Base-by-base conservation (phyloP, 2,113 vertebrate genomes). In the Chauna torquata region DNA sequence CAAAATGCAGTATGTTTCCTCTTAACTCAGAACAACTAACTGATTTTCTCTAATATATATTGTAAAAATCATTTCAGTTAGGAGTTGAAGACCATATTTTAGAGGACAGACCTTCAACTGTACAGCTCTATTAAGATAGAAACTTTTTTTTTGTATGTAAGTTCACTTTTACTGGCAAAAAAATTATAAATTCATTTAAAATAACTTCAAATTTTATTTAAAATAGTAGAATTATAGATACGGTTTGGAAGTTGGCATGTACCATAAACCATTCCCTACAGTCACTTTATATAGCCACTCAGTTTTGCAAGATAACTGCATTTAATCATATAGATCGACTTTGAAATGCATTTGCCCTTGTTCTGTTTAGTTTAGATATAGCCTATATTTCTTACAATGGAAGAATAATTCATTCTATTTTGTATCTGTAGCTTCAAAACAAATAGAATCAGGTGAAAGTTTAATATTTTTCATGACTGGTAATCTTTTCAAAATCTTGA, bases 331-430 rank as follows among this genome's bases (percentile, higher is more conserved):
- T 5, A 82, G 62, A 90, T 82, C 91, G 32, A 82, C 22, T 96
- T 74, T 59, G 34, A 82, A 90, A 87, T 55, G 24, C 4, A 76
- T 88, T 94, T 89, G 61, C 47, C 52, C 50, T 90, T 85, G n/a
- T 68, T 90, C 65, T 93, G 14, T 71, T 82, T 84, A 57, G 78
- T 85, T 85, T 64, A 75, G 82, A 71, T 13, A 42, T 72, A 40
- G 74, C 52, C 36, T 88, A 80, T 22, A 79, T 91, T 76, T 74
- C 32, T 77, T 66, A 87, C 27, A 49, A 65, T 42, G 28, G 36
- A 90, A 85, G 54, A 72, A 65, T 90, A 89, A 87, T 65, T 79
- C 88, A 89, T 90, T 25, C 22, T 80, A 54, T 47, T 86, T 96
- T 92, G 79, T 58, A 66, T 69, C 30, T 11, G 1, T 44, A 85